Evolutionary conservation across 2,797 vertebrate species (phyloP).

Genomic region (Onychomys leucogaster): DNA sequence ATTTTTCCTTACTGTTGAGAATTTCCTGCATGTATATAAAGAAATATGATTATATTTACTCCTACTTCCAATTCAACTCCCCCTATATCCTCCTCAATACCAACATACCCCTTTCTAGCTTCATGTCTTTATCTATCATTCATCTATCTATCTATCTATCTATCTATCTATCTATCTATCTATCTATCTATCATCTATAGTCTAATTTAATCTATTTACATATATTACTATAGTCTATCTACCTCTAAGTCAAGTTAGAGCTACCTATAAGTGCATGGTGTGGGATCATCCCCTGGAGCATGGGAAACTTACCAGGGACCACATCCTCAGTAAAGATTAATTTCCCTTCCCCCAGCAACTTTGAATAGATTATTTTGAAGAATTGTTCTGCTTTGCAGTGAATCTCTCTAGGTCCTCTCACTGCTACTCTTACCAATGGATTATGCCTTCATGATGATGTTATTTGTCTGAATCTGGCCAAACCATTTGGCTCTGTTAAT

Average conservation of each 20-base stretch:
- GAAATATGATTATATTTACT: neutral
- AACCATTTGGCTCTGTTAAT: neutral
- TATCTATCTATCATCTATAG: neutral
- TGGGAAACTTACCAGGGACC: neutral
- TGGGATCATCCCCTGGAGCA: neutral
- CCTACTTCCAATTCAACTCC: neutral
- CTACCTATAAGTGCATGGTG: neutral
- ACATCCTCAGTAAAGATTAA: neutral
- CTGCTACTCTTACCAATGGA: neutral
- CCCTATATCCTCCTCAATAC: neutral
- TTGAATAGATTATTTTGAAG: neutral
- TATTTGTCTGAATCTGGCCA: constrained; percentile 23
- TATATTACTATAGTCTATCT: neutral
- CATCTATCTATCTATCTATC: neutral
- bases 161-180: neutral
- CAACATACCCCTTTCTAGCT: neutral
- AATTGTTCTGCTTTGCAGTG: neutral
- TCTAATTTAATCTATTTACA: neutral
- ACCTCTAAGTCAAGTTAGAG: neutral
- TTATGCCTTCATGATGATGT: neutral
- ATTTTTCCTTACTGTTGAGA: neutral
- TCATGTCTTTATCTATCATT: neutral
- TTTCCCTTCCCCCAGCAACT: neutral
- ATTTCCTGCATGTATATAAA: neutral
- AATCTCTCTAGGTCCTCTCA: neutral